Evolutionary conservation across 2,113 vertebrate species (phyloP).

Genomic region (Myrmophylax atrothorax): DNA sequence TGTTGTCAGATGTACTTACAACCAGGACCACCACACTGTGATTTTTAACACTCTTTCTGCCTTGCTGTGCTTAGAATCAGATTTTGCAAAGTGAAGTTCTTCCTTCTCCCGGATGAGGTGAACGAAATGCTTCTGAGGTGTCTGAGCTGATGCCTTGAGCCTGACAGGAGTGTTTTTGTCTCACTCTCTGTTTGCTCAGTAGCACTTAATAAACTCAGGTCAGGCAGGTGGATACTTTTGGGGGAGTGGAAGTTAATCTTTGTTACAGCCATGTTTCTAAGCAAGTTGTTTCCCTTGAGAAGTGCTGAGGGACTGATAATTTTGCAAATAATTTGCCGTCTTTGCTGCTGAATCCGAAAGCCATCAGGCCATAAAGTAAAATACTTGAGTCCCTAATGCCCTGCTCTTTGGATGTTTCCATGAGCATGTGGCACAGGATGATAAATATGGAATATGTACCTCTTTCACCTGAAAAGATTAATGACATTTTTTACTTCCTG

Average conservation of each 20-base stretch:
- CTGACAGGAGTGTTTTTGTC: rapidly evolving
- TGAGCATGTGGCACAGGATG: neutral
- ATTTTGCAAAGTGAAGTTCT: neutral
- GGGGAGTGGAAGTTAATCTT: neutral
- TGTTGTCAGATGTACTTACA: neutral
- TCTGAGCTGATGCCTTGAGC: neutral
- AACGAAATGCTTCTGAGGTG: rapidly evolving
- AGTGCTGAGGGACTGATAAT: neutral
- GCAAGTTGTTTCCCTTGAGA: neutral
- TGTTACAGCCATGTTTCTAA: neutral
- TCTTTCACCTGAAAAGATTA: neutral
- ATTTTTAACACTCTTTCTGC: neutral
- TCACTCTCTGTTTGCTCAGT: neutral
- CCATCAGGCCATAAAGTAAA: neutral
- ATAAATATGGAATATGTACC: neutral
- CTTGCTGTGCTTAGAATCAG: neutral
- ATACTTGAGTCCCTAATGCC: neutral
- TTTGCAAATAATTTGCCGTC: neutral
- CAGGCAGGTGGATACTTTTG: neutral
- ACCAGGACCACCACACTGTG: neutral
- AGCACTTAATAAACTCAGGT: neutral
- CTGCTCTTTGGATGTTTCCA: neutral
- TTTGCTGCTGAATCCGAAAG: neutral
- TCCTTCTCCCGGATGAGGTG: neutral
- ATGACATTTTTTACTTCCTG: neutral